Base-by-base conservation (phyloP, 2,797 vertebrate genomes). In the Amblyopsis hoosieri region DNA sequence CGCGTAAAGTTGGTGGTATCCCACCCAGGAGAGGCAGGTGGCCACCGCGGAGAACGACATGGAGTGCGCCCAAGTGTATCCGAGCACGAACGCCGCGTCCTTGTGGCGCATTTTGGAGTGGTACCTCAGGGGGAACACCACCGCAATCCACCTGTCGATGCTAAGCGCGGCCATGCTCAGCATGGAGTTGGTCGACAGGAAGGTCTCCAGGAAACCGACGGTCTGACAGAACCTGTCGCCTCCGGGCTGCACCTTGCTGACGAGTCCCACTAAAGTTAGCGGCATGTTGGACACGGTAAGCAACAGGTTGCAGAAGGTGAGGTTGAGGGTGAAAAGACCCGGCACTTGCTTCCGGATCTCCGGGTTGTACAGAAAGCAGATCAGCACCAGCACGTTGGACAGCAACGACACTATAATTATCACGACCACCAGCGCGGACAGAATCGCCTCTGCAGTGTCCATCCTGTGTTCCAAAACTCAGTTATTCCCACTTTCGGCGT, bases 151-250 rank as follows among this genome's bases (percentile, higher is more conserved):
- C 82, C 97, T 91, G 92, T 99, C 97, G 47, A 98, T 95, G 92
- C 97, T 98, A 79, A 99, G 79, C 14, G 97, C 97, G 6, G 97
- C 97, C 97, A 98, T 97, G 88, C 96, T 98, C 82, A 99, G 85
- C 97, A 99, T 99, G 56, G 96, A 94, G 90, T 95, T 98, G 17
- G 94, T 93, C 75, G 95, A 95, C 80, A 99, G 89, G 74, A 99
- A 97, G 76, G 96, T 99, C 91, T 99, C 97, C 78, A 98, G 83
- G 87, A 99, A 98, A 66, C 95, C 97, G 64, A 91, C 94, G 1
- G 76, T 65, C 81, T 91, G 94, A 82, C 97, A 99, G 74, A 99
- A 87, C 53, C 91, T 84, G 62, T 96, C 94, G 1, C 94, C 94
- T 0, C 92, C 96, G 0, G 95, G 96, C 75, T 94, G 95, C 45